phyloP scores from a whole-genome alignment of 1,140 invertebrate genomes.

The Zaprionus lachaisei region DNA sequence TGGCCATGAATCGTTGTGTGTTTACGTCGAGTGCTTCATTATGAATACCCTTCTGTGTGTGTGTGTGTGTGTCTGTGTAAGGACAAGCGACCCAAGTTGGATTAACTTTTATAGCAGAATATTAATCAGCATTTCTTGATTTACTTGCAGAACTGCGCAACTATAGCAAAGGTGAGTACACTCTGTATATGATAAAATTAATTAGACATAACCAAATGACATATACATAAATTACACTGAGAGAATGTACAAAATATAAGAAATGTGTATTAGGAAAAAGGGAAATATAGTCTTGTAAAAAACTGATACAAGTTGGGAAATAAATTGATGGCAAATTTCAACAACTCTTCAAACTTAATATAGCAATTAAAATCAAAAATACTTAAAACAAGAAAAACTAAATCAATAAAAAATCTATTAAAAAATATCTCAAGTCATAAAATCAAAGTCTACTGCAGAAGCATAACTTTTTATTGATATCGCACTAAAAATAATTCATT shows the following conservation, averaged over 20 bases:
- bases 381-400: neutral
- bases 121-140: constrained; percentile 43
- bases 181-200: neutral
- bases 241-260: neutral
- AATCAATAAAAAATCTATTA: neutral
- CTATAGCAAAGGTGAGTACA: constrained; percentile 65
- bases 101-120: constrained; percentile 30
- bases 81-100: constrained; percentile 3
- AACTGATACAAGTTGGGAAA: neutral
- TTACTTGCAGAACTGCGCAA: constrained; percentile 59
- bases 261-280: neutral
- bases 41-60: constrained; percentile 3
- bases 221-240: neutral
- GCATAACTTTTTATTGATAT: constrained; percentile 19
- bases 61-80: neutral
- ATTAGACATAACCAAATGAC: neutral
- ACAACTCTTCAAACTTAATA: no score
- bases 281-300: neutral
- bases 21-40: constrained; percentile 17
- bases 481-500: constrained; percentile 33
- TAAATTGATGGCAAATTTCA: no score
- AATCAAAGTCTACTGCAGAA: constrained; percentile 15
- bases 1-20: constrained; percentile 31
- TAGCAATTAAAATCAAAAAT: neutral
- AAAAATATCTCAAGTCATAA: neutral